Evolutionary conservation across 2,113 vertebrate genomes (phyloP).

Genomic region (Istiophorus platypterus): DNA sequence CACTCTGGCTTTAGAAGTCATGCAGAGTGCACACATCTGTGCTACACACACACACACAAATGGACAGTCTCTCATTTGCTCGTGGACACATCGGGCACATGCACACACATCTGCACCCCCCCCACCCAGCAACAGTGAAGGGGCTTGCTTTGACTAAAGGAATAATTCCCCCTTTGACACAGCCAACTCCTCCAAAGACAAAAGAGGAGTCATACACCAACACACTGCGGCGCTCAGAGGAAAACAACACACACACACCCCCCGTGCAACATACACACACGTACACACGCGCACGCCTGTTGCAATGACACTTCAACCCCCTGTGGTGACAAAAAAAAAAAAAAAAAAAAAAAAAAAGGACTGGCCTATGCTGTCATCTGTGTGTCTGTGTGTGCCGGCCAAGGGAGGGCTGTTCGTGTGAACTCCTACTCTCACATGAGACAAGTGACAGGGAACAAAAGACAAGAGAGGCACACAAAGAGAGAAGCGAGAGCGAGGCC

Average conservation of each 20-base stretch:
- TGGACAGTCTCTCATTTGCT: background rate
- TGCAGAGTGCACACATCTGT: constrained; percentile 56
- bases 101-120: constrained; percentile 14
- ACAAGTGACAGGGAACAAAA: constrained; percentile 47
- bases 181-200: constrained; percentile 61
- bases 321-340: constrained; percentile 53
- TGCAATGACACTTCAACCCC: constrained; percentile 49
- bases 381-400: constrained; percentile 27
- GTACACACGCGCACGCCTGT: constrained; percentile 24
- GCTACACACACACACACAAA: constrained; percentile 49
- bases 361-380: constrained; percentile 43
- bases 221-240: constrained; percentile 45
- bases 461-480: constrained; percentile 21
- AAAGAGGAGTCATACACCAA: constrained; percentile 54
- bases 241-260: constrained; percentile 29
- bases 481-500: background rate
- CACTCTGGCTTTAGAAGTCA: constrained; percentile 28
- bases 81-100: background rate
- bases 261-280: constrained; percentile 10
- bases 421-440: constrained; percentile 58
- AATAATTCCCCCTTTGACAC: constrained; percentile 69
- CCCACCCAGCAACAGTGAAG: constrained; percentile 8
- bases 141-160: constrained; percentile 44
- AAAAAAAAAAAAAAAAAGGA: constrained; percentile 53
- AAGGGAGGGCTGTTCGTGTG: constrained; percentile 45